Base-by-base conservation (phyloP, 1,140 invertebrate genomes). In the Drosophila seguyi region DNA sequence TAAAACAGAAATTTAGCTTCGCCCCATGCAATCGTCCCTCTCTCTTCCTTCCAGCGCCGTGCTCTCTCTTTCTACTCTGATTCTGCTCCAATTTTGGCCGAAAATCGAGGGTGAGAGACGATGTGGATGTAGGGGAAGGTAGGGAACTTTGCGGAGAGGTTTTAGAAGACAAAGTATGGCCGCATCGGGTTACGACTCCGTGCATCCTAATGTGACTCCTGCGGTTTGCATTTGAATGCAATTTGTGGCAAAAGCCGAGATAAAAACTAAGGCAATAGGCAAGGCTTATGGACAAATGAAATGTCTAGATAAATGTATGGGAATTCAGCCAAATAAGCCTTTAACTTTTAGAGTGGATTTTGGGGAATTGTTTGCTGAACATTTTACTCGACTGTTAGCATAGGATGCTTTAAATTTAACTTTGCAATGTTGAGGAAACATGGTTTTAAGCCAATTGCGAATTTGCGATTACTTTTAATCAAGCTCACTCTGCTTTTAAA, bases 171-270 rank as follows among this genome's bases (percentile, higher is more conserved):
- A 85, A 87, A 75, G 75, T 85, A 84, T 85, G 73, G 68, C 58
- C 72, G 58, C 81, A 84, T 61, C 45, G 72, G 77, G 72, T 63
- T 79, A 60, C 60, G 71, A 75, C 75, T 74, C 62, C 44, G 53
- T 58, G 83, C 83, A 82, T 79, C 65, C 79, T 82, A 79, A 63
- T 82, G 79, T 74, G 82, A 87, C 83, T 86, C 74, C 56, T 86
- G 82, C 69, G 83, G 83, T 71, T 86, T 79, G 75, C 82, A 87
- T 86, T 86, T 75, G 82, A 86, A 87, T 86, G 82, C 82, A 77
- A 87, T 86, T 86, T 86, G 82, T 66, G 75, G 79, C 68, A 36
- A 71, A 47, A 71, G 61, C 82, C 77, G 53, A 82, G 82, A 82
- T 87, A 76, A 82, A 79, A 87, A 86, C 83, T 86, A 60, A 77